Evolutionary conservation across 1,140 invertebrate genomes (phyloP).

Genomic region (Trachymyrmex cornetzi): DNA sequence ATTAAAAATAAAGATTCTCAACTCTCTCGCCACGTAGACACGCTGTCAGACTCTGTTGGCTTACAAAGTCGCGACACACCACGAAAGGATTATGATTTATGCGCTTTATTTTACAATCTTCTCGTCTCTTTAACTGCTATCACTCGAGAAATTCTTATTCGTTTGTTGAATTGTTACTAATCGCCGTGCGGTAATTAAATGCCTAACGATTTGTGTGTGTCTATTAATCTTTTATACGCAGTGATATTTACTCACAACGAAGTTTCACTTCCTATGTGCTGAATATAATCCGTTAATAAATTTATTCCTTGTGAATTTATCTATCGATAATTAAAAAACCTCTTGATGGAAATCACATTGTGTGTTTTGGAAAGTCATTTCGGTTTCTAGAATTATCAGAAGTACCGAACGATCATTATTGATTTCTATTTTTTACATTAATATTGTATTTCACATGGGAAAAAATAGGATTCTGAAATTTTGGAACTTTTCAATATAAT

Average conservation of each 20-base stretch:
- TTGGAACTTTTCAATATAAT: no score
- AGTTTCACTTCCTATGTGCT: not conserved
- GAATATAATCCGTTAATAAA: conserved; percentile 8
- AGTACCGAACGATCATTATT: no score
- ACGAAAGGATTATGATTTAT: conserved; percentile 12
- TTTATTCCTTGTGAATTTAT: not conserved
- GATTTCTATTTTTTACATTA: no score
- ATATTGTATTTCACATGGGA: no score
- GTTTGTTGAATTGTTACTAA: not conserved
- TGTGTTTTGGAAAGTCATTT: not conserved
- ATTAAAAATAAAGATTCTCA: conserved; percentile 17
- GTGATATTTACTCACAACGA: not conserved
- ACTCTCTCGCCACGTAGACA: not conserved
- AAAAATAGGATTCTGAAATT: no score
- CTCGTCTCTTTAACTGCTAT: not conserved
- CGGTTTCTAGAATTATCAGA: not conserved
- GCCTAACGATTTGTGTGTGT: not conserved
- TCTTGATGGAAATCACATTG: not conserved
- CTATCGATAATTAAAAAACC: not conserved
- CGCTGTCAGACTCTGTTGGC: not conserved
- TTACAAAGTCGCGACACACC: conserved; percentile 21
- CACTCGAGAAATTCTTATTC: not conserved
- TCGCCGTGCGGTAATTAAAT: not conserved
- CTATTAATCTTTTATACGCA: not conserved
- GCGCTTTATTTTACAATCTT: not conserved